Evolutionary conservation across 2,797 vertebrate species (phyloP), one percentile per base, ranked within the genome.

Genomic region (Kryptopterus vitreolus): DNA sequence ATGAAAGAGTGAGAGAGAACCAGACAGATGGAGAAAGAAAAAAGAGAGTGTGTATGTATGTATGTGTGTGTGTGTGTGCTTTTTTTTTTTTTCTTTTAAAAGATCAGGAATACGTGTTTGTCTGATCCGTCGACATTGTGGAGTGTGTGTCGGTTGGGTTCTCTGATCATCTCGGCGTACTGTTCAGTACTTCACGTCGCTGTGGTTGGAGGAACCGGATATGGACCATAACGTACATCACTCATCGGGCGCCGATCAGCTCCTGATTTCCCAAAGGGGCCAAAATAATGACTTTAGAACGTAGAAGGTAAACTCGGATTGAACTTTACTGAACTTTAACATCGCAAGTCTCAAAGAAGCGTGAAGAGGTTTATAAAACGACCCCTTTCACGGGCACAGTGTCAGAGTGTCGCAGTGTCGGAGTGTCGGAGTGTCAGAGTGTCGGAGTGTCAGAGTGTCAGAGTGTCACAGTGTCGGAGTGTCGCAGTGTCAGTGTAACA

Each of bases 21-120:
- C 38, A 82, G 66, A 72, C 76, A 83, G 77, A 80, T 26, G 63
- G 57, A 71, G 68, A 62, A 26, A 29, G 48, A 66, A 74, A 76
- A 48, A 83, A 43, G 38, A 29, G 66, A 46, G 15, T 9, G 29
- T 61, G 26, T 61, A 26, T 57, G 22, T 76, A 46, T 73, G 71
- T 38, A 22, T 57, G 50, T n/a, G 71, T 73, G 53, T 57, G 52
- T 58, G 66, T 29, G 31, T 57, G 50, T 52, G 50, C 43, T 33
- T 63, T 18, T 20, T 15, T 61, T 31, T 38, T 35, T 35, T 33
- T 63, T 11, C 12, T 20, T 13, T n/a, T 13, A 68, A 26, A 31
- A 70, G 31, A 55, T 72, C 70, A 72, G 70, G 31, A 72, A 3
- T 53, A 33, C n/a, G 12, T 26, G 43, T 69, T 29, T 7, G 66